Evolutionary conservation across 2,888 invertebrate genomes (phyloP).

Genomic region (Graphium colonna): DNA sequence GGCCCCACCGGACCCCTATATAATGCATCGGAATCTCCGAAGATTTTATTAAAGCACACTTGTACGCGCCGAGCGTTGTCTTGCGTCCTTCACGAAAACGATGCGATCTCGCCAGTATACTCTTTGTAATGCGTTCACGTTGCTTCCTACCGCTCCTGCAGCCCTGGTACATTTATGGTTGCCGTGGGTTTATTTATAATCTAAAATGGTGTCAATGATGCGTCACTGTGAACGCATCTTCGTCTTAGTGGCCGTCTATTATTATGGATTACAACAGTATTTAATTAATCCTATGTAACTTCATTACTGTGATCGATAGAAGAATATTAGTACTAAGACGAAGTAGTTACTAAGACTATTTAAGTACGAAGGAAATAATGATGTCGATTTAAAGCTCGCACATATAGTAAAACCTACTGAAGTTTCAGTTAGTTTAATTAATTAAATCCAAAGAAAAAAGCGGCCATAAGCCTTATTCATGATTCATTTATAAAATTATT

Average conservation of each 20-base stretch:
- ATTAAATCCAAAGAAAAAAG: too few species aligned
- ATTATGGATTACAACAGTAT: neutral
- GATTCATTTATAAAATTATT: too few species aligned
- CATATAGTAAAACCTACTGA: too few species aligned
- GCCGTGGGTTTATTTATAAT: neutral
- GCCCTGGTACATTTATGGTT: conserved; percentile 12
- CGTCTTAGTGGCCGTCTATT: neutral
- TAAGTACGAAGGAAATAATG: too few species aligned
- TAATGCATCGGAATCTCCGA: conserved; percentile 17
- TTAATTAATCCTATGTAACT: neutral
- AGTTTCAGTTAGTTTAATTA: too few species aligned
- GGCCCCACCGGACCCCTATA: conserved; percentile 13
- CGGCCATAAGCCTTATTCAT: too few species aligned
- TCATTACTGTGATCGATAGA: neutral
- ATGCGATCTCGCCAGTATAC: conserved; percentile 46
- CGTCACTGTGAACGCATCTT: neutral
- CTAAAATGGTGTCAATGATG: neutral
- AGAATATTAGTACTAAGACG: neutral
- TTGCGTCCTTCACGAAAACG: conserved; percentile 58
- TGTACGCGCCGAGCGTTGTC: conserved; percentile 60
- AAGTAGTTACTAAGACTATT: neutral
- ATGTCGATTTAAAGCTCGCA: too few species aligned
- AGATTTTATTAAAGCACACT: conserved; percentile 41
- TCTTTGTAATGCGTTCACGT: conserved; percentile 22
- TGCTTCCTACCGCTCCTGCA: conserved; percentile 22